These are phyloP conservation scores for Motacilla alba DNA, from an alignment of 2,113 vertebrate genomes.

Conservation along the genomic window DNA sequence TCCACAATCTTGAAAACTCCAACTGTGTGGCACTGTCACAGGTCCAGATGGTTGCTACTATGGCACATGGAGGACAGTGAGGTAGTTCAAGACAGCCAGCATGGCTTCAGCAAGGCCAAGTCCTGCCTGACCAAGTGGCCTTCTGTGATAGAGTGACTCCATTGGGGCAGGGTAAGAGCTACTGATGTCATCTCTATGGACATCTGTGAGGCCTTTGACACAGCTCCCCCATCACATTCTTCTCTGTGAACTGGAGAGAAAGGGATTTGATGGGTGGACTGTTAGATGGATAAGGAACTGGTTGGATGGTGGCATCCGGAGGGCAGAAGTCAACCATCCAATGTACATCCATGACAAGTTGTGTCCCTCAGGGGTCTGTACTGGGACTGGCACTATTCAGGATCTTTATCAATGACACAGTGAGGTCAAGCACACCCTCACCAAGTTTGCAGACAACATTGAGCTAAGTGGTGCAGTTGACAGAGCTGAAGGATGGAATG, in stretches of 20 bases:
- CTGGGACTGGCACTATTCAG: fast-evolving
- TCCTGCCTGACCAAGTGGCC: neutral
- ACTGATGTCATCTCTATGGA: neutral
- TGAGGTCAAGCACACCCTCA: neutral
- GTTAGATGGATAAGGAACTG: neutral
- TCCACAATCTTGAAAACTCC: neutral
- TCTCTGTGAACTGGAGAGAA: neutral
- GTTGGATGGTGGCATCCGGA: too few relatives aligned
- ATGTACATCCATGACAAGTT: neutral
- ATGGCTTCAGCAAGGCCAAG: neutral
- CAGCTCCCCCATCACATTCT: neutral
- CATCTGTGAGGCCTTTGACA: neutral
- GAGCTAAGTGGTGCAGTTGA: neutral
- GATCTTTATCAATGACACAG: neutral
- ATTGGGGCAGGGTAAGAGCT: neutral
- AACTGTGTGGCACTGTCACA: neutral
- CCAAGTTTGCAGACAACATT: neutral
- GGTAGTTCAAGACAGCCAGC: neutral
- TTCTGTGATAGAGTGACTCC: neutral
- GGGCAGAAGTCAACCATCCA: neutral
- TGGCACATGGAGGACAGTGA: neutral
- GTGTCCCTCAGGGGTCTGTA: too few relatives aligned
- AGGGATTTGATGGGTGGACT: neutral
- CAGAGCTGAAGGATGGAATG: neutral
- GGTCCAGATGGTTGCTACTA: neutral